These are phyloP conservation scores for Cephalopholis sonnerati DNA, from an alignment of 2,113 vertebrate species.

Conservation along the genomic window DNA sequence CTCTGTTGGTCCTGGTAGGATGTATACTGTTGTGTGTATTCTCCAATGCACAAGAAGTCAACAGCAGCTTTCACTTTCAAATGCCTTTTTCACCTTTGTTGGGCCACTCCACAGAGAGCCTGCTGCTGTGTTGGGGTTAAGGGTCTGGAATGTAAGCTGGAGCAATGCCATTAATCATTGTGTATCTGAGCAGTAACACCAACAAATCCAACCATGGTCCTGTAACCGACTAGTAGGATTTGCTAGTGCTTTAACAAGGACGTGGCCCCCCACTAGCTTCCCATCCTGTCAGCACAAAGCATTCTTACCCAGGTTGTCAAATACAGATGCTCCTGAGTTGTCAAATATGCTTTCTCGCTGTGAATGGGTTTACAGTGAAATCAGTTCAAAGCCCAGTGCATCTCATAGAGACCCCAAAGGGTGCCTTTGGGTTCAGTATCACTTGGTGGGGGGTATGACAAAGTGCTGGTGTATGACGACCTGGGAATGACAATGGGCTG, in stretches of 20 bases:
- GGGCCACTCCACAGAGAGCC: not conserved
- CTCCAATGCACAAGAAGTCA: not conserved
- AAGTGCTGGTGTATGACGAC: too few relatives aligned
- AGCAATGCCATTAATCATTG: not conserved
- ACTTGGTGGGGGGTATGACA: too few relatives aligned
- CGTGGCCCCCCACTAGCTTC: not conserved
- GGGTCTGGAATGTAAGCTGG: not conserved
- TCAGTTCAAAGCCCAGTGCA: too few relatives aligned
- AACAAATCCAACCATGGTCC: not conserved
- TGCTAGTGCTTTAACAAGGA: not conserved
- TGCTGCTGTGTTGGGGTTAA: not conserved
- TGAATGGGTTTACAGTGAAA: too few relatives aligned
- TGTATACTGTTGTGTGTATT: not conserved
- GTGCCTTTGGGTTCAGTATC: too few relatives aligned
- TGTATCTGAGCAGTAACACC: not conserved
- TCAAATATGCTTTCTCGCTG: too few relatives aligned
- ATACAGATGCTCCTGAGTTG: too few relatives aligned
- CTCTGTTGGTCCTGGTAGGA: not conserved
- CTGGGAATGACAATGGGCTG: too few relatives aligned
- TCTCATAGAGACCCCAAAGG: too few relatives aligned
- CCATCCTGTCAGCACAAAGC: not conserved
- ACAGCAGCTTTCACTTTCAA: conserved; percentile 1
- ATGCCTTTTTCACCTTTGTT: not conserved
- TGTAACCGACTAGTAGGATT: not conserved
- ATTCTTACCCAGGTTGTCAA: too few relatives aligned